Conservation (phyloP, 2,888 invertebrate species). For the Anthrax anthrax region DNA sequence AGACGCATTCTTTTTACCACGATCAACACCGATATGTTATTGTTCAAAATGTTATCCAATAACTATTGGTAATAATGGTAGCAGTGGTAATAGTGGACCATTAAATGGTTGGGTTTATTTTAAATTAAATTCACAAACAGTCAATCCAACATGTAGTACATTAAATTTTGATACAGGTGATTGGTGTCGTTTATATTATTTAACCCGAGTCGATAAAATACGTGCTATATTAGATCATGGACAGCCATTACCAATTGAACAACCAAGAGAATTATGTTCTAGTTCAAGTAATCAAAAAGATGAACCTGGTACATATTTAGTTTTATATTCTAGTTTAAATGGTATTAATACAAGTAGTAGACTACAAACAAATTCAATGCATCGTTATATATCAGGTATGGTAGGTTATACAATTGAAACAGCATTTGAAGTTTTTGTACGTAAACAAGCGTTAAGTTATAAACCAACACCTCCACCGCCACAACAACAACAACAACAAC, state of each 20-base stretch:
- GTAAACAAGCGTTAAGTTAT: slow-evolving; percentile 22
- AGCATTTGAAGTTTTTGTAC: slow-evolving; percentile 32
- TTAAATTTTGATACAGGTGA: slow-evolving; percentile 20
- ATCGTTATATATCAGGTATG: slow-evolving; percentile 24
- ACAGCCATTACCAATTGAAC: slow-evolving; percentile 30
- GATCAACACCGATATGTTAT: slow-evolving; percentile 28
- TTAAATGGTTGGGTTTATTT: slow-evolving; percentile 34
- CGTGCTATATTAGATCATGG: slow-evolving; percentile 33
- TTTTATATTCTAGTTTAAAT: slow-evolving; percentile 30
- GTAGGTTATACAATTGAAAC: slow-evolving; percentile 30
- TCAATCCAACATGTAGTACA: slow-evolving; percentile 21
- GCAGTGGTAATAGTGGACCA: neutral
- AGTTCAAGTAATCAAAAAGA: slow-evolving; percentile 23
- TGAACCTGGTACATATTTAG: slow-evolving; percentile 31
- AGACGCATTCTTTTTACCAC: slow-evolving; percentile 28
- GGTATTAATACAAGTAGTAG: slow-evolving; percentile 24
- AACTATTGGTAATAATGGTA: no score
- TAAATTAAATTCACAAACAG: slow-evolving; percentile 30
- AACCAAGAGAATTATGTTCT: slow-evolving; percentile 21
- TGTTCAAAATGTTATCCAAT: slow-evolving; percentile 25
- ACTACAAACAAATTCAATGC: slow-evolving; percentile 23
- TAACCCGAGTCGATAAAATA: slow-evolving; percentile 34
- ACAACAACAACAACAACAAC: no score
- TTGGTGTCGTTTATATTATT: slow-evolving; percentile 31
- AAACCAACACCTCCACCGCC: neutral